Conservation (phyloP, 2,113 vertebrate genomes). For the Ctenodactylus gundi region DNA sequence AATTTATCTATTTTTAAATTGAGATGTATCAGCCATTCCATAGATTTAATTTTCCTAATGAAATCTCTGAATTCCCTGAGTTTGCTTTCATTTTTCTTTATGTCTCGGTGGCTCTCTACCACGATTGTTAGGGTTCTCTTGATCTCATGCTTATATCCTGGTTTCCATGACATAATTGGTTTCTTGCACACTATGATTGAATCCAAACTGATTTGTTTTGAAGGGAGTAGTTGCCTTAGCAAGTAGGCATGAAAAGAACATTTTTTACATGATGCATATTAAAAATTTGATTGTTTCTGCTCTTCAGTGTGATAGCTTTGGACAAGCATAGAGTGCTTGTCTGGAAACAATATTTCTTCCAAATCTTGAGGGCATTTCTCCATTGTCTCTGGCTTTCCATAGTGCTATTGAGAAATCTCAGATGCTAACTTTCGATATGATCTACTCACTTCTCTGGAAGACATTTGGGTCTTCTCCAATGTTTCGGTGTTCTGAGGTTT, state of each 20-base stretch:
- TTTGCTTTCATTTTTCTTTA: too few species aligned
- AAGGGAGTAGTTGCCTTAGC: not conserved
- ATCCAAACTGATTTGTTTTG: not conserved
- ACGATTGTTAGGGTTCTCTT: not conserved
- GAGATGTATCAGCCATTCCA: not conserved
- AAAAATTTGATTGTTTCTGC: not conserved
- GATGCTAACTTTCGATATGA: too few species aligned
- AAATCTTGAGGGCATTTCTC: not conserved
- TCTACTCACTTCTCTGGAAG: not conserved
- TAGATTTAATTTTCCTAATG: not conserved
- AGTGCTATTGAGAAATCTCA: not conserved
- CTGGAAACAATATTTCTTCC: not conserved
- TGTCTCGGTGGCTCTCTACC: not conserved
- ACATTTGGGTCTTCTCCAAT: not conserved
- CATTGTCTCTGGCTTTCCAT: not conserved
- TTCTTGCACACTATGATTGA: not conserved
- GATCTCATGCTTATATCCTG: not conserved
- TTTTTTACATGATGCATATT: not conserved
- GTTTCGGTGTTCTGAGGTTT: not conserved
- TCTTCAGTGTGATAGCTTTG: not conserved
- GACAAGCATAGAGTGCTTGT: not conserved
- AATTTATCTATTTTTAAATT: too few species aligned
- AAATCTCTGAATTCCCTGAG: too few species aligned
- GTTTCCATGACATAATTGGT: not conserved
- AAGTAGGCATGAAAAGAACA: not conserved